Conservation (phyloP, 2,797 vertebrate species). For the Centroberyx gerrardi region DNA sequence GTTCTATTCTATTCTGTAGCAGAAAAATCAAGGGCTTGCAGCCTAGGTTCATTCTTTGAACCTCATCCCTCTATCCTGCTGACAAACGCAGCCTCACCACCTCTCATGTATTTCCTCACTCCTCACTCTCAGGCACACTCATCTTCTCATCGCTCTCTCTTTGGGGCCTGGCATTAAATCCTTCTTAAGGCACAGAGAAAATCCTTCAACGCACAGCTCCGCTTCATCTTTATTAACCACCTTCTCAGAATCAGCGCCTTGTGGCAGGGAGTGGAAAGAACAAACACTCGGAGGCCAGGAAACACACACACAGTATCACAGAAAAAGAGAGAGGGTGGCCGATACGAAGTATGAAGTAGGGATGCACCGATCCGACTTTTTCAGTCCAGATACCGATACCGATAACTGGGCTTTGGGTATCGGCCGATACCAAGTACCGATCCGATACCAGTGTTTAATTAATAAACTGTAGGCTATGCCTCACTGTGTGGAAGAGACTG, state of each 20-base stretch:
- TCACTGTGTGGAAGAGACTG: no score
- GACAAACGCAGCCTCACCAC: neutral
- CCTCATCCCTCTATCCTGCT: neutral
- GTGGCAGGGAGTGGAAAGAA: neutral
- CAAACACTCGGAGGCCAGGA: neutral
- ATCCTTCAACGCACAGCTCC: constrained; percentile 25
- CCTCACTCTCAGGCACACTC: neutral
- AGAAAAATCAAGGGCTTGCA: neutral
- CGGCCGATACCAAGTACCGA: no score
- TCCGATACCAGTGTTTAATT: no score
- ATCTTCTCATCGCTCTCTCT: constrained; percentile 11
- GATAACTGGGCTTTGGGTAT: no score
- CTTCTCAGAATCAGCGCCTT: constrained; percentile 17
- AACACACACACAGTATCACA: neutral
- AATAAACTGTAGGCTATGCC: no score
- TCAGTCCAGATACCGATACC: no score
- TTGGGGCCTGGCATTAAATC: constrained; percentile 26
- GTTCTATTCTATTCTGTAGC: neutral
- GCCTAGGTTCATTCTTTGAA: neutral
- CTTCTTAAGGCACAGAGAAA: constrained; percentile 33
- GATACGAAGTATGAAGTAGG: no score
- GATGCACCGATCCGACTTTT: no score
- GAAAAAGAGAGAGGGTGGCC: no score
- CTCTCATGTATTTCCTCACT: constrained; percentile 15
- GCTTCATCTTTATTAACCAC: constrained; percentile 42